Evolutionary conservation across 2,888 invertebrate species (phyloP).

Genomic region (Cryptosula pallasiana): DNA sequence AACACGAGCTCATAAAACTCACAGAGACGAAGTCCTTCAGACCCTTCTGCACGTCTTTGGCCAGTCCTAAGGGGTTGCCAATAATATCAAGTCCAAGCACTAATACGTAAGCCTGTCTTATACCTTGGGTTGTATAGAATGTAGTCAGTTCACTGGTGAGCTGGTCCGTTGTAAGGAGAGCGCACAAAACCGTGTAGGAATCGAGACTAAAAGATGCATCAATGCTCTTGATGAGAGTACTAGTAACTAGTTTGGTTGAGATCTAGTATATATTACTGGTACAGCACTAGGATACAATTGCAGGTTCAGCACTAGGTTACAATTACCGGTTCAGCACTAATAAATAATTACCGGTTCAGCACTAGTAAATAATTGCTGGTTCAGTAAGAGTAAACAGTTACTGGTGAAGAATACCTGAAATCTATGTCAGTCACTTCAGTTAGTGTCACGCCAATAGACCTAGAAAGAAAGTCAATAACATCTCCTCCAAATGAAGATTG

Average conservation of each 20-base stretch:
- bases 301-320: too few species aligned
- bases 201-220: slow-evolving; percentile 57
- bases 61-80: slow-evolving; percentile 69
- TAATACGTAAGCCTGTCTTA: slow-evolving; percentile 75
- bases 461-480: slow-evolving; percentile 62
- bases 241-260: too few species aligned
- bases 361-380: too few species aligned
- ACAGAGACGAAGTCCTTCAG: slow-evolving; percentile 63
- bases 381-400: too few species aligned
- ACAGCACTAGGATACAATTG: too few species aligned
- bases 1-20: too few species aligned
- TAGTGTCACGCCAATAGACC: slow-evolving; percentile 63
- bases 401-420: too few species aligned
- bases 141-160: slow-evolving; percentile 60
- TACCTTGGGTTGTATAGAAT: slow-evolving; percentile 67
- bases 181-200: slow-evolving; percentile 63
- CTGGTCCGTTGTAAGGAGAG: slow-evolving; percentile 57
- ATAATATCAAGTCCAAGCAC: slow-evolving; percentile 72
- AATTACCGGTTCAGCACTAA: too few species aligned
- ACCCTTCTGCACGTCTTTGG: slow-evolving; percentile 62
- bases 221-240: too few species aligned
- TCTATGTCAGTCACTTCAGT: slow-evolving; percentile 65
- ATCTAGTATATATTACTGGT: too few species aligned
- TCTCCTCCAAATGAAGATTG: slow-evolving; percentile 58
- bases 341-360: too few species aligned